Evolutionary conservation across 2,797 vertebrate species (phyloP).

Genomic region (Calcarius lapponicus): DNA sequence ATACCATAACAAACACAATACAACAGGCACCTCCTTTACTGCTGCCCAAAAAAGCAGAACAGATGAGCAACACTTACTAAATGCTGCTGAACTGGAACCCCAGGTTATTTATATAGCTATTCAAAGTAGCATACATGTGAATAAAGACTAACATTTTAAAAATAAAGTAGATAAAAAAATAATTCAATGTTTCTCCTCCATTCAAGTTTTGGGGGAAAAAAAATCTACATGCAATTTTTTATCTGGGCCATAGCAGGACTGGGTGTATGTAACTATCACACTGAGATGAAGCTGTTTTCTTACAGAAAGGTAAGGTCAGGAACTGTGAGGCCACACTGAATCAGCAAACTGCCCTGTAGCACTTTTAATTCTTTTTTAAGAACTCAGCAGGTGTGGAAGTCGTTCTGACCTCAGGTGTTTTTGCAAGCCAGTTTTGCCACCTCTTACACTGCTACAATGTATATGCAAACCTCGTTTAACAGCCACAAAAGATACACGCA

Average conservation of each 20-base stretch:
- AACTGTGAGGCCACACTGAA: neutral
- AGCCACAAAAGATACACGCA: neutral
- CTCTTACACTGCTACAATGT: neutral
- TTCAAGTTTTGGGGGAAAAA: neutral
- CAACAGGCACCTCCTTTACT: neutral
- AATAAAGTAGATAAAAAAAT: neutral
- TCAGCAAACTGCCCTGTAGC: constrained; percentile 23
- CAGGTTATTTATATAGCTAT: neutral
- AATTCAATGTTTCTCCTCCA: neutral
- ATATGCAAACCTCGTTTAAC: neutral
- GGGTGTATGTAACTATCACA: neutral
- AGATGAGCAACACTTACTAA: neutral
- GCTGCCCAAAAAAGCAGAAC: neutral
- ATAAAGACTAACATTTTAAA: neutral
- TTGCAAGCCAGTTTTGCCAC: neutral
- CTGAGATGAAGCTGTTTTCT: neutral
- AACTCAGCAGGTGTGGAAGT: constrained; percentile 35
- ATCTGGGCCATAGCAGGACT: neutral
- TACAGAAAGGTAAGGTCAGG: neutral
- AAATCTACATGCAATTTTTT: neutral
- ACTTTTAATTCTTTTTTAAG: constrained; percentile 12
- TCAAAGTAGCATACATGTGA: neutral
- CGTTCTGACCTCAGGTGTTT: neutral
- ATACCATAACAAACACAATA: neutral
- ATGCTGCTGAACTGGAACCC: neutral